Base-by-base conservation (phyloP, 2,797 vertebrate genomes). In the Eremophila alpestris region DNA sequence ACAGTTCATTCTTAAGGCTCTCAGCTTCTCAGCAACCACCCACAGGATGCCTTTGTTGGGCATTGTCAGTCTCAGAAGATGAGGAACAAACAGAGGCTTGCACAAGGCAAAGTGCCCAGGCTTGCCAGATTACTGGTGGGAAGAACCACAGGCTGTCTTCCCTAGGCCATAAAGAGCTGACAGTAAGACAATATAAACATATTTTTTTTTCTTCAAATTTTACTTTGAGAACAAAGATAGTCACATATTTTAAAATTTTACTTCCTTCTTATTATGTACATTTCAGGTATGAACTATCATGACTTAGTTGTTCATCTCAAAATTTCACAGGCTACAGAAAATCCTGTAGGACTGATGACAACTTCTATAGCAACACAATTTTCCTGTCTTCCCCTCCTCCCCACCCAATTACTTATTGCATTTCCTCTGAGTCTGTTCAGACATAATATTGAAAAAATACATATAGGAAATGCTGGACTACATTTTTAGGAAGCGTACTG, bases 361-460 rank as follows among this genome's bases (percentile, higher is more conserved):
- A 24, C 36, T 76, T 84, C 45, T 70, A 17, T 19, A 60, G 3
- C 21, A 94, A 73, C 4, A 41, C 3, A 17, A 1, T 20, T 82
- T 60, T 38, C 0, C 0, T 51, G 45, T n/a, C 26, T 38, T 46
- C 11, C 5, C 16, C 52, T 49, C 36, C 30, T 40, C 5, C 14
- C 14, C 12, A 8, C 20, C 9, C 5, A 3, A 40, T 40, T 75
- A 58, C 16, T 32, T 83, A 55, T 0, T n/a, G 21, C 13, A 58
- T 51, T 62, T 78, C n/a, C 15, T 71, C 46, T 52, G n/a, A 55
- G 38, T n/a, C 27, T 60, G 17, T 65, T 56, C 36, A 76, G 67
- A 45, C 11, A 45, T 5, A 19, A 40, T 36, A 16, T 2, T 74
- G 26, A 22, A 78, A 80, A 79, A 52, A 17, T 17, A 54, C 24